Conservation (phyloP, 2,888 invertebrate genomes). For the Tinea trinotella region DNA sequence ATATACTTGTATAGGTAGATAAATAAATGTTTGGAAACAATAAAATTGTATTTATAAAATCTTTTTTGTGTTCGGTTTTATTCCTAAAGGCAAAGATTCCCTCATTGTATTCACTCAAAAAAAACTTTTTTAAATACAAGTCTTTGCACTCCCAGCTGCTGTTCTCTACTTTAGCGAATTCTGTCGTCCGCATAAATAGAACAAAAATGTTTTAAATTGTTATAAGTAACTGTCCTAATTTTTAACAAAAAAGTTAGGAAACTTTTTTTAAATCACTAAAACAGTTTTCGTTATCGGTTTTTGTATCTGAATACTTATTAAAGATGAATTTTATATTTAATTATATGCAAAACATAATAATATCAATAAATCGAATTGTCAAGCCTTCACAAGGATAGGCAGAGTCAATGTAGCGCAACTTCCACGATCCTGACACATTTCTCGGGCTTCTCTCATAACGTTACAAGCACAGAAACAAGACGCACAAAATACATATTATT, state of each 20-base stretch:
- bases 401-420: too few relatives aligned
- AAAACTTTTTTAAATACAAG: slow-evolving; percentile 3
- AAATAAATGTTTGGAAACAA: too few relatives aligned
- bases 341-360: too few relatives aligned
- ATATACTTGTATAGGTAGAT: too few relatives aligned
- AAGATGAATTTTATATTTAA: too few relatives aligned
- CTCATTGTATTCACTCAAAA: background rate
- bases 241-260: background rate
- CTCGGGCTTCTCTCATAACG: too few relatives aligned
- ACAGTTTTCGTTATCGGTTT: background rate
- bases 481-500: too few relatives aligned
- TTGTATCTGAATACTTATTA: too few relatives aligned
- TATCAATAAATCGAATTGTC: too few relatives aligned
- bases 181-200: background rate
- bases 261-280: background rate
- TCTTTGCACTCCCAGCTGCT: background rate
- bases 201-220: background rate
- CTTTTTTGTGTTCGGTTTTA: background rate
- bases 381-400: too few relatives aligned
- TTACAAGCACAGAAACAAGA: too few relatives aligned
- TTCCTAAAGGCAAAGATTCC: background rate
- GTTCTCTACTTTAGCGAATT: background rate
- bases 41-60: background rate
- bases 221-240: background rate
- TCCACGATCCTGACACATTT: too few relatives aligned